Evolutionary conservation across 2,113 vertebrate genomes (phyloP), one percentile per base, ranked within the genome.

Genomic region (Alethe castanea): DNA sequence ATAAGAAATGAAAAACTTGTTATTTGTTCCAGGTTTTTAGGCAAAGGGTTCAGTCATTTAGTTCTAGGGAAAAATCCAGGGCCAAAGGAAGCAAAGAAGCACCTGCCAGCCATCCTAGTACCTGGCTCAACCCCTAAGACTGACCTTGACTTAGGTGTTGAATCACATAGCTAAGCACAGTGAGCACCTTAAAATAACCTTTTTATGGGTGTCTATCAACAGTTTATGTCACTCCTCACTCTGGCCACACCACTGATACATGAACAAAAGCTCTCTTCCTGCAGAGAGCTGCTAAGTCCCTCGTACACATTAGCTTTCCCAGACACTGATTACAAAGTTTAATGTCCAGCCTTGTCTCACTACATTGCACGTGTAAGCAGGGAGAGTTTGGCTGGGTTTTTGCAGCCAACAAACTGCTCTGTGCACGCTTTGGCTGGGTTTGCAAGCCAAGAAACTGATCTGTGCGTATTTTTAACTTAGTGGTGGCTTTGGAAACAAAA

Each of bases 301-400:
- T 3, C 0, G 1, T 16, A 54, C 0, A 0, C 17, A 6, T n/a
- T 18, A 40, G 36, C 42, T n/a, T 52, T 59, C 24, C 29, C 3
- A 7, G 19, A n/a, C 56, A 13, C n/a, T 7, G 20, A 47, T 22
- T n/a, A 18, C 35, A 38, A 24, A 35, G 9, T 24, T 11, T 1
- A 2, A 42, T 5, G 40, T 11, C 40, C 31, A 56, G 9, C 38
- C 60, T 62, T 54, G 47, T 50, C 47, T 23, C 47, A 15, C 33
- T 35, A 12, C 29, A 2, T 1, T 22, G 16, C 0, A 1, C 0
- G 2, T 25, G 25, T 25, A 36, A 74, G 28, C 8, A n/a, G 52
- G 33, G 60, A 38, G 59, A 64, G 3, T 45, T 26, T 33, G 48
- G 17, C 29, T 47, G 44, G 6, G 11, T 19, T 40, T 54, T 62